A percentile compares a stretch with the other conserved stretches of the same genome.
phyloP scores from a whole-genome alignment of 2,113 vertebrate genomes.

The Cercocebus atys region DNA sequence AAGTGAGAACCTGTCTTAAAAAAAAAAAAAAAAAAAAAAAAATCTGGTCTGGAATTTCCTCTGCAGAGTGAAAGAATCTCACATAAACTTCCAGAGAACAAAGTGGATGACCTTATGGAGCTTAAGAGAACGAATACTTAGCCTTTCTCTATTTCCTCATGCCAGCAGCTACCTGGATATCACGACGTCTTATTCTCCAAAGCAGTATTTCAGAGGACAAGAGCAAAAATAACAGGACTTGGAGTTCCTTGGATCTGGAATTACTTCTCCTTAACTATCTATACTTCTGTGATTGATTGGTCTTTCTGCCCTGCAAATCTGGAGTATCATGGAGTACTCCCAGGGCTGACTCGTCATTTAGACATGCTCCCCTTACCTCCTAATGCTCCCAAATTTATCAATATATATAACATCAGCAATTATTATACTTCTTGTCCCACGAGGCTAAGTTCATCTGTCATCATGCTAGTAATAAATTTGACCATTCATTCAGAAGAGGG shows the following conservation, averaged over 20 bases:
- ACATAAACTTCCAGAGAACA: neutral
- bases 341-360: neutral
- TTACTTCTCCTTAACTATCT: neutral
- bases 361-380: neutral
- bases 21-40: too few relatives aligned
- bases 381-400: neutral
- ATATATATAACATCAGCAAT: conserved; percentile 32
- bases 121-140: neutral
- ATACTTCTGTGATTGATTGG: neutral
- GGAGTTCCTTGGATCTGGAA: neutral
- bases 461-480: conserved; percentile 33
- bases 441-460: conserved; percentile 38
- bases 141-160: conserved; percentile 1
- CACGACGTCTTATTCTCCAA: conserved; percentile 8
- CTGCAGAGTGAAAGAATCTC: neutral
- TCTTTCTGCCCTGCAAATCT: neutral
- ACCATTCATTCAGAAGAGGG: conserved; percentile 45
- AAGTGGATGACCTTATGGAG: neutral
- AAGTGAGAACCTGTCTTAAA: too few relatives aligned
- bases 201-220: conserved; percentile 24
- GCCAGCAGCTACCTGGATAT: neutral
- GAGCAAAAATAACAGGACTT: neutral
- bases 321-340: neutral
- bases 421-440: conserved; percentile 3
- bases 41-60: conserved; percentile 8